These are phyloP conservation scores for Trichogramma evanescens DNA, from an alignment of 2,888 invertebrate species.

Conservation along the genomic window DNA sequence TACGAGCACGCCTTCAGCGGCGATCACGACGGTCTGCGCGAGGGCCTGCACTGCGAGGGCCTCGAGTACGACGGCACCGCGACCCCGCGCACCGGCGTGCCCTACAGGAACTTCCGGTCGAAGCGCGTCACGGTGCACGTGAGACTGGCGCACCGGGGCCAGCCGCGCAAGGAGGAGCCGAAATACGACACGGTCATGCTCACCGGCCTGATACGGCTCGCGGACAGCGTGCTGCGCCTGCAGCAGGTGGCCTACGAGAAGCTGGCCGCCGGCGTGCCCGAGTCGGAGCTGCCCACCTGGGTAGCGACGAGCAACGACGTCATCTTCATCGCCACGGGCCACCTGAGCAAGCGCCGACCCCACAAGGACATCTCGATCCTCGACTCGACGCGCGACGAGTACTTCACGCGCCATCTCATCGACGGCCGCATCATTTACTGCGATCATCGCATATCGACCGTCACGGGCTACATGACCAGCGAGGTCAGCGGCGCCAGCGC, in stretches of 20 bases:
- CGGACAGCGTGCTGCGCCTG: conserved; percentile 29
- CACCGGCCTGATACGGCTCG: conserved; percentile 46
- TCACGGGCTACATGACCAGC: conserved; percentile 82
- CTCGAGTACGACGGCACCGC: conserved; percentile 36
- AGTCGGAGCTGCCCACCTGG: not conserved
- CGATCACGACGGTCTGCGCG: conserved; percentile 66
- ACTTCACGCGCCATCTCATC: conserved; percentile 80
- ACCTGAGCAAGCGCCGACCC: conserved; percentile 63
- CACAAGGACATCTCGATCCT: conserved; percentile 59
- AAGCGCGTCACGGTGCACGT: conserved; percentile 48
- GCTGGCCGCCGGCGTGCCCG: no score
- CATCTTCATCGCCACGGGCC: conserved; percentile 66
- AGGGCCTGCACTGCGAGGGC: conserved; percentile 49
- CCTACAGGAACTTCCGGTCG: conserved; percentile 26
- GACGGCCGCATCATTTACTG: conserved; percentile 85
- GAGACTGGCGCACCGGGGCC: conserved; percentile 47
- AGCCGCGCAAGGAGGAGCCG: conserved; percentile 48
- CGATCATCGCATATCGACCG: conserved; percentile 83
- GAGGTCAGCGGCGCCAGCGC: conserved; percentile 84
- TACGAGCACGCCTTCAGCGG: conserved; percentile 74
- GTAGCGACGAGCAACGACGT: conserved; percentile 38
- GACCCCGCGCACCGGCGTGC: not conserved
- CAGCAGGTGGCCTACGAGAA: conserved; percentile 22
- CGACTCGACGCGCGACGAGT: conserved; percentile 72
- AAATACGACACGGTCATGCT: conserved; percentile 51